phyloP scores from a whole-genome alignment of 2,113 vertebrate genomes.

The Misgurnus anguillicaudatus region DNA sequence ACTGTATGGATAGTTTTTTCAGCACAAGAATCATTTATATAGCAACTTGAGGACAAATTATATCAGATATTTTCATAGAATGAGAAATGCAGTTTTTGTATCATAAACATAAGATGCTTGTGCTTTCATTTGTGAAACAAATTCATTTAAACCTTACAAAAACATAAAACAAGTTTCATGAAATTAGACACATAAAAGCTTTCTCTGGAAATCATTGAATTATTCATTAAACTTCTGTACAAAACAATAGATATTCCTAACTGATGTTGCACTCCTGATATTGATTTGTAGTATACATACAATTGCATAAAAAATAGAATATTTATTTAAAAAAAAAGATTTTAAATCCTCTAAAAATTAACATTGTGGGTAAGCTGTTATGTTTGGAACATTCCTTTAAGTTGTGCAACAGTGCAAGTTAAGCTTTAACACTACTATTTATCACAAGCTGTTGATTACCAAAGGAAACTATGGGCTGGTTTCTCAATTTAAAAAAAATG shows the following conservation, averaged over 20 bases:
- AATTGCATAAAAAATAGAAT: not conserved
- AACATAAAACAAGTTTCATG: not conserved
- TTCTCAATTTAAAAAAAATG: too few relatives aligned
- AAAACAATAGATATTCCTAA: slow-evolving; percentile 19
- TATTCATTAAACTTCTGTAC: slow-evolving; percentile 23
- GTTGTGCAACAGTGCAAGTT: not conserved
- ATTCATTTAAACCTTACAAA: slow-evolving; percentile 19
- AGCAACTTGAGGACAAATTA: not conserved
- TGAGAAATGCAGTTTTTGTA: not conserved
- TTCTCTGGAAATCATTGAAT: slow-evolving; percentile 11
- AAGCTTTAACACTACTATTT: not conserved
- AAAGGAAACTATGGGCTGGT: too few relatives aligned
- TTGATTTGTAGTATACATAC: not conserved
- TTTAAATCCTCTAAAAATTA: not conserved
- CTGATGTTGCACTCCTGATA: not conserved
- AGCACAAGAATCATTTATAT: not conserved
- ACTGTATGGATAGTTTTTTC: not conserved
- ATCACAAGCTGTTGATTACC: too few relatives aligned
- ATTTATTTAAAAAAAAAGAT: too few relatives aligned
- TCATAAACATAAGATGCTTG: not conserved
- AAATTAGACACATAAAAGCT: not conserved
- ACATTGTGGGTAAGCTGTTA: not conserved
- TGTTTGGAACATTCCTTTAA: not conserved
- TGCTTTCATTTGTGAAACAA: slow-evolving; percentile 8
- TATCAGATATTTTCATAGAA: not conserved